Evolutionary conservation across 2,797 vertebrate species (phyloP), one percentile per base, ranked within the genome.

Genomic region (Periparus ater): DNA sequence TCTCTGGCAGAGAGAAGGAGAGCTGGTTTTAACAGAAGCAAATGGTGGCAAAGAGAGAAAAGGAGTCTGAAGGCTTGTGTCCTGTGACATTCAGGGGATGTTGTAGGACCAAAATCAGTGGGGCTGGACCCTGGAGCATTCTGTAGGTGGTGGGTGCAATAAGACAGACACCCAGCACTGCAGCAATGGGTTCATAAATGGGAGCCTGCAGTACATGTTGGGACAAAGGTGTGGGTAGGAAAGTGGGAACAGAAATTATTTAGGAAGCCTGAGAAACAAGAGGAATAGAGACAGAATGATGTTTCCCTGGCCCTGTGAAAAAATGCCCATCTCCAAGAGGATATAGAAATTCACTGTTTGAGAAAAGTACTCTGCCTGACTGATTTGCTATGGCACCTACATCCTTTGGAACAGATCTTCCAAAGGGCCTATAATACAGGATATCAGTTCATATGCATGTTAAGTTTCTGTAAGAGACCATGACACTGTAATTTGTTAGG

Each of bases 141-240:
- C 47, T 21, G 17, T 47, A 72, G 58, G 29, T 2, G 2, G 9
- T 42, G 17, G 48, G 32, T 34, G 30, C 55, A 55, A 45, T 17
- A 38, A 4, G 20, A 62, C 4, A 18, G 22, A 51, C 48, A 66
- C 2, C 6, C 60, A 73, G 55, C 23, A 10, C 58, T 38, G 50
- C 10, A 36, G 50, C 7, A 58, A 30, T 12, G 5, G 0, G 1
- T 15, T 36, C 0, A 0, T 18, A 42, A 58, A 66, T 1, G 1
- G 42, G 19, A 87, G 1, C 2, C 16, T 62, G 62, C 23, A 30
- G 38, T 4, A 73, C 4, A 0, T 12, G 4, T 4, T 51, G 79
- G 44, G 42, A 63, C 32, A 67, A 44, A 72, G 17, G n/a, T 0
- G 0, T 48, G 48, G 18, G 32, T n/a, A 70, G 47, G 34, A 72